Evolutionary conservation across 2,888 invertebrate genomes (phyloP), one percentile per base, ranked within the genome.

Genomic region (Camptogramma bilineatum): DNA sequence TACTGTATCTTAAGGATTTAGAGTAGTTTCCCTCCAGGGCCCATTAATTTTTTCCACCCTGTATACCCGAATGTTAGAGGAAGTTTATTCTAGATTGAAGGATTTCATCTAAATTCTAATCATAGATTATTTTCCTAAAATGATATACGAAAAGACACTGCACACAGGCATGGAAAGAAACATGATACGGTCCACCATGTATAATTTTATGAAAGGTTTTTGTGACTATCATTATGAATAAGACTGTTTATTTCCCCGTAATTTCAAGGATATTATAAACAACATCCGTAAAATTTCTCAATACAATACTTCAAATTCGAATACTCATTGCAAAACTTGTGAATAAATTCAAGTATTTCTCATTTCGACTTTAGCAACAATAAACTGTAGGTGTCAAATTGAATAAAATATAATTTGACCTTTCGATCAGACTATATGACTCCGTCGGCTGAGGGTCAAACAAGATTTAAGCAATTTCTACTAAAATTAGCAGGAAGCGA

Each of bases 351-450:
- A 57, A 31, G 51, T 47, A 55, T 66, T 65, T 65, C 53, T 61
- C 56, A 53, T 34, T 62, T 54, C 17, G 16, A 52, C 57, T 69
- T 64, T 66, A 24, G 69, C 62, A 69, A 69, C 62, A 55, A 58
- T 58, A 61, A 63, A 58, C 39, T 61, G 68, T 68, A 63, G 70
- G 68, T 65, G 70, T 65, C n/a, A 55, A 39, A 24, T 62, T 52
- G 62, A 62, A 66, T 62, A 58, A 62, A 48, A 66, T 62, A 54
- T 52, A 55, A 57, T 52, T 54, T 67, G 64, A 67, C 69, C 69
- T 69, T 67, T 69, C 13, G 46, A 24, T 47, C 51, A 28, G 28
- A 21, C 2, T n/a, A n/a, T 21, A 16, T 31, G 53, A 62, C 48
- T 53, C 48, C 31, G 51, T 39, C 52, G 42, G 50, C 19, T 57